Base-by-base conservation (phyloP, 2,797 vertebrate genomes). In the Hybognathus amarus region DNA sequence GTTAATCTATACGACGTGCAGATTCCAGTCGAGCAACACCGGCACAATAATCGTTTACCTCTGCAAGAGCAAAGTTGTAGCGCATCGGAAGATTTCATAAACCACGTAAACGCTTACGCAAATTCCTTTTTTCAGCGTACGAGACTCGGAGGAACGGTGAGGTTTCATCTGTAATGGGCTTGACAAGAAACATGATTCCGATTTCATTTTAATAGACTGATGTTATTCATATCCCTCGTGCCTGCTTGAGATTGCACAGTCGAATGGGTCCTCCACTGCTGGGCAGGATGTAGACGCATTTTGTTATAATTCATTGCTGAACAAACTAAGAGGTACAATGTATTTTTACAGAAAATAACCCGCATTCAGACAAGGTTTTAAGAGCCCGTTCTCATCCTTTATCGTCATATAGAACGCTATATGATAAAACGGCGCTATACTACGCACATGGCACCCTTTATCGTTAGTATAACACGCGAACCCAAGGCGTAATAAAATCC, bases 51-150 rank as follows among this genome's bases (percentile, higher is more conserved):
- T 88, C 83, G 84, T 80, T 83, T 83, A 85, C 88, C 87, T 91
- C 90, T 88, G 87, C 84, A 77, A 83, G 38, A 85, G 79, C 82
- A 61, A 50, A 86, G 88, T 73, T 87, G 83, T 89, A 91, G 89
- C 83, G 84, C 82, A 81, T 83, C 6, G 79, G 82, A 68, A 47
- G 68, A 83, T 87, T 83, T 87, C 87, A 82, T 88, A 86, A 85
- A 82, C 64, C 73, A 86, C 75, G 88, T 85, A 77, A 89, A 83
- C 85, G 88, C 92, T 92, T 87, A 90, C 38, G 85, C 88, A 47
- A 90, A 91, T 92, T 92, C 90, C 90, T 93, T 40, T 77, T 91
- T 91, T 91, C 86, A 90, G 80, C 83, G 20, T 89, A 74, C 89
- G 87, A 77, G 66, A 87, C 85, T 87, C 24, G 42, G 42, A 83